These are phyloP conservation scores for Hippasteria phrygiana DNA, from an alignment of 53 echinoderm and acorn worm species.

Conservation along the genomic window DNA sequence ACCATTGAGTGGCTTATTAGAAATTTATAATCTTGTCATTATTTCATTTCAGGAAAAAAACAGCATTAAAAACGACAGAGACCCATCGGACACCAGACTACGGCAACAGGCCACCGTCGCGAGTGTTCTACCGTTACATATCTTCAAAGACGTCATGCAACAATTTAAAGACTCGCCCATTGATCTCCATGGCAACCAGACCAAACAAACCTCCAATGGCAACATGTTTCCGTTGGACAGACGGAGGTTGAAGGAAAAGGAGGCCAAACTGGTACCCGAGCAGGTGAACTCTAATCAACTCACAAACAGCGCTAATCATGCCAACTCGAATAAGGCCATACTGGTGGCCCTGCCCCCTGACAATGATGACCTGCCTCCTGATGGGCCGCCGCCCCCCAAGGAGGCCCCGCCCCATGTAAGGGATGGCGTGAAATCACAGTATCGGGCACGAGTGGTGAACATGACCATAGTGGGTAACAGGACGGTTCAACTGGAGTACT, in stretches of 20 bases:
- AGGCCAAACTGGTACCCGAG: constrained; percentile 18
- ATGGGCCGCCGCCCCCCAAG: neutral
- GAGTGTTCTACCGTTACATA: neutral
- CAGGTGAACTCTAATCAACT: constrained; percentile 45
- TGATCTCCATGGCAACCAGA: constrained; percentile 4
- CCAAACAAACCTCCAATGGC: constrained; percentile 15
- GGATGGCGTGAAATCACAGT: neutral
- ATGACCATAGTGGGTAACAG: constrained; percentile 4
- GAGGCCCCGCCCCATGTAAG: neutral
- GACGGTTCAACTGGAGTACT: constrained; percentile 55
- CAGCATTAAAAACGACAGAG: neutral
- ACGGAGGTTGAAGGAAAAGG: constrained; percentile 3
- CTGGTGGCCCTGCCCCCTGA: neutral
- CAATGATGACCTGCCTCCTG: neutral
- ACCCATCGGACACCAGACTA: neutral
- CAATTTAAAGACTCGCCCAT: constrained; percentile 44
- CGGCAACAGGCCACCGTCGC: neutral
- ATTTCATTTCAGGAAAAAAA: neutral
- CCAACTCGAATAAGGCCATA: constrained; percentile 3
- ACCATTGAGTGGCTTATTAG: too few relatives aligned
- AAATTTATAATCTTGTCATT: neutral
- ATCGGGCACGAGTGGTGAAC: neutral
- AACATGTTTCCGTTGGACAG: constrained; percentile 36
- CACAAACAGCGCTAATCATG: constrained; percentile 36
- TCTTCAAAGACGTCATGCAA: constrained; percentile 49